These are phyloP conservation scores for Gila robusta DNA, from an alignment of 2,797 vertebrate genomes.

Conservation along the genomic window DNA sequence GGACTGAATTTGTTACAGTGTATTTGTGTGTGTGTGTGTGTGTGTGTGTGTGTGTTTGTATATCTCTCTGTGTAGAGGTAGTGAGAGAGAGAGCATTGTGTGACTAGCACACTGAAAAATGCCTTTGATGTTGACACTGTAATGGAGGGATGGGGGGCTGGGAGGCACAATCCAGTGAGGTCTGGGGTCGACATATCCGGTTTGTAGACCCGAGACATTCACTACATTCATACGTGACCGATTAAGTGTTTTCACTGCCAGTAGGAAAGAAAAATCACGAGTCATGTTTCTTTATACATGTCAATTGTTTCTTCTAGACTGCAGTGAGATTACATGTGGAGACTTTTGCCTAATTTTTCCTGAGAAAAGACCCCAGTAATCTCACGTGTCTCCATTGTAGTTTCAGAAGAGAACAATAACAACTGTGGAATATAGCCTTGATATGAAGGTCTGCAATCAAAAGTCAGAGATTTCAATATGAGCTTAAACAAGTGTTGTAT, in stretches of 20 bases:
- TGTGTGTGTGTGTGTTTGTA: constrained; percentile 25
- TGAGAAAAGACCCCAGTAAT: not conserved
- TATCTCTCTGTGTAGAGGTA: constrained; percentile 20
- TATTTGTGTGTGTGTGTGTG: constrained; percentile 7
- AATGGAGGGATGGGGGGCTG: constrained; percentile 46
- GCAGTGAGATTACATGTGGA: not conserved
- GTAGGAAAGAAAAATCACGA: not conserved
- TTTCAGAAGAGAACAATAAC: constrained; percentile 3
- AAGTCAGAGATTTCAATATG: too few species aligned
- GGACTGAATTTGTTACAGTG: constrained; percentile 56
- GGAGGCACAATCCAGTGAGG: constrained; percentile 29
- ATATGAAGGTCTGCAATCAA: not conserved
- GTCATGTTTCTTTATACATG: not conserved
- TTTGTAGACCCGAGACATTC: constrained; percentile 24
- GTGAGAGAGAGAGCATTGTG: constrained; percentile 32
- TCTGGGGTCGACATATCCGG: constrained; percentile 36
- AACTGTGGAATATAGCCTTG: not conserved
- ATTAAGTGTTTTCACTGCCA: constrained; percentile 21
- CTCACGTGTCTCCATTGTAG: not conserved
- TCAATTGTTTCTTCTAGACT: not conserved
- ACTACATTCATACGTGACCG: constrained; percentile 8
- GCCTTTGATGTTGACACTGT: constrained; percentile 59
- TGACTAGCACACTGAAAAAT: constrained; percentile 53
- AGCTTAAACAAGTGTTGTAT: too few species aligned
- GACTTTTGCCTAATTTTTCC: not conserved